Conservation (phyloP, 2,113 vertebrate species). For the Tupaia tana region DNA sequence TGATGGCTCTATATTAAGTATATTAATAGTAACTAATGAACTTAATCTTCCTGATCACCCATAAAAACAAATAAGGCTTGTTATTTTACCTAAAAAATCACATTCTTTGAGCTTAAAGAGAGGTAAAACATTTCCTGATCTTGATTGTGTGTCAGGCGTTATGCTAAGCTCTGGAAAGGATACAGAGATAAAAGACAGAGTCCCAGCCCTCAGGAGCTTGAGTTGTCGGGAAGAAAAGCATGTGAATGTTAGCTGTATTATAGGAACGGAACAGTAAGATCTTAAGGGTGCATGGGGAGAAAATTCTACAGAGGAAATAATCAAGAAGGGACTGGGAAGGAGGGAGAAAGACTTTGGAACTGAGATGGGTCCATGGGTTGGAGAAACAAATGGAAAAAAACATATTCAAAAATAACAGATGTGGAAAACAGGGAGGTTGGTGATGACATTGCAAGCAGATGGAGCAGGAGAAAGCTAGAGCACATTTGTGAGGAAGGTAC, state of each 20-base stretch:
- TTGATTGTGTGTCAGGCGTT: neutral
- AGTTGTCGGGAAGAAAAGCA: neutral
- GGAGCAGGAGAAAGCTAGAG: neutral
- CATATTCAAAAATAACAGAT: neutral
- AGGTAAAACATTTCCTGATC: neutral
- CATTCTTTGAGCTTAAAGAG: neutral
- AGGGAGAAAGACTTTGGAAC: neutral
- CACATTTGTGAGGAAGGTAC: constrained; percentile 25
- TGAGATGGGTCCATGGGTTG: neutral
- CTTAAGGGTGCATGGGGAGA: neutral
- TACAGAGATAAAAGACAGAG: neutral
- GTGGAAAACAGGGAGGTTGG: neutral
- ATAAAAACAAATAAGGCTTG: neutral
- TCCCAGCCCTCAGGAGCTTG: neutral
- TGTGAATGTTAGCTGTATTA: neutral
- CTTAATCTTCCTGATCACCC: neutral
- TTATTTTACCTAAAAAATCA: constrained; percentile 14
- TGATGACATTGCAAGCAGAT: neutral
- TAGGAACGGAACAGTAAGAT: neutral
- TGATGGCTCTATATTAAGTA: neutral
- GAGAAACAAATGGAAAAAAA: constrained; percentile 6
- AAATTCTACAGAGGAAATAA: neutral
- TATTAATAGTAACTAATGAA: neutral
- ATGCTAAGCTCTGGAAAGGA: neutral
- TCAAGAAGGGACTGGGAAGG: neutral